These are phyloP conservation scores for Thaumetopoea pityocampa DNA, from an alignment of 1,140 invertebrate species.

Conservation along the genomic window DNA sequence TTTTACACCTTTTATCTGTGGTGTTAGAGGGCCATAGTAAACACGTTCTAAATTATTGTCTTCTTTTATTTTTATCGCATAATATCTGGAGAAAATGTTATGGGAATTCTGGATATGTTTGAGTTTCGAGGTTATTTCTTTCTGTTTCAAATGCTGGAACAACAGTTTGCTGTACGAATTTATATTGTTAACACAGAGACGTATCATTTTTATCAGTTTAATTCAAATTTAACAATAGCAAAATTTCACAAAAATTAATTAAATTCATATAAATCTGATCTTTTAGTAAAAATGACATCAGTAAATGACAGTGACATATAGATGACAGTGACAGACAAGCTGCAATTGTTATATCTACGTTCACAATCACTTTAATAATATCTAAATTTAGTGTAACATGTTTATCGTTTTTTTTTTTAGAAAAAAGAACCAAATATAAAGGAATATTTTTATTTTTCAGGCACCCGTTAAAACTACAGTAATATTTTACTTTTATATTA, in stretches of 20 bases:
- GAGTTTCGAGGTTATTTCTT: conserved; percentile 29
- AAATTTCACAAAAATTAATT: background rate
- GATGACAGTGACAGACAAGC: no score
- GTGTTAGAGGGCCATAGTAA: conserved; percentile 79
- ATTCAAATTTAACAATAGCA: background rate
- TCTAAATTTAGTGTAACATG: no score
- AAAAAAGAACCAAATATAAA: no score
- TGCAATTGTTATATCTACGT: no score
- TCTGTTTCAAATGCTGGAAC: conserved; percentile 6
- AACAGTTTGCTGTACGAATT: conserved; percentile 9
- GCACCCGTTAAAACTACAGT: background rate
- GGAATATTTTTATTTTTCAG: no score
- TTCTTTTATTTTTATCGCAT: conserved; percentile 34
- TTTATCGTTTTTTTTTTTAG: no score
- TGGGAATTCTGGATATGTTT: conserved; percentile 29
- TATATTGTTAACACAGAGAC: conserved; percentile 20
- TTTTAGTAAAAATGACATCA: no score
- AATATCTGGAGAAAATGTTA: conserved; percentile 27
- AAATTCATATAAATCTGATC: background rate
- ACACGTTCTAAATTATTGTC: conserved; percentile 49
- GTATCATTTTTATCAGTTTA: conserved; percentile 25
- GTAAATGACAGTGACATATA: no score
- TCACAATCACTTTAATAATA: no score
- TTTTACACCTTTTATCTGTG: conserved; percentile 84
- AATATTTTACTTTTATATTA: conserved; percentile 1